A percentile compares a stretch with the other conserved stretches of the same genome.
phyloP scores from a whole-genome alignment of 2,113 vertebrate species.

The Podiceps cristatus region DNA sequence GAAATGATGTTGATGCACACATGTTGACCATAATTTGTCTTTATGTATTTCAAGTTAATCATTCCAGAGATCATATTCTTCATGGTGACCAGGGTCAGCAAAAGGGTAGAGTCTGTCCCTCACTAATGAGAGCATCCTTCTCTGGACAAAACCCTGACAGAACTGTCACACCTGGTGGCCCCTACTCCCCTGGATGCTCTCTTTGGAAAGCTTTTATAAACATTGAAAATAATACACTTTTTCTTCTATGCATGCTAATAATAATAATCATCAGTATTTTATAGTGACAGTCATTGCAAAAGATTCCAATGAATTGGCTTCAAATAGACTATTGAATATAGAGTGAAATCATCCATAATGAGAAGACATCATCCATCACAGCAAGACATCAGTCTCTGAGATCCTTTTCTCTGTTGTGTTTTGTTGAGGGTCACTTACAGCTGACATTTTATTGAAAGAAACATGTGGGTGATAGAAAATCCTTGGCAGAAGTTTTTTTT shows the following conservation, averaged over 20 bases:
- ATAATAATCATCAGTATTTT: background rate
- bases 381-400: background rate
- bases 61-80: background rate
- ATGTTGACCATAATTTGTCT: background rate
- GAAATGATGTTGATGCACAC: background rate
- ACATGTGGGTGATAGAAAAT: background rate
- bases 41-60: background rate
- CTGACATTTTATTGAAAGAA: background rate
- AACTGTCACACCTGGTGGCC: rapidly evolving
- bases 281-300: background rate
- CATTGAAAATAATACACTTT: background rate
- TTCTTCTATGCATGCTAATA: background rate
- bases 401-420: background rate
- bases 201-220: background rate
- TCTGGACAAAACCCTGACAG: background rate
- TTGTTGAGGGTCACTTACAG: background rate
- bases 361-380: background rate
- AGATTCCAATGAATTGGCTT: background rate
- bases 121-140: background rate
- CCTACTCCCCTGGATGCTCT: background rate
- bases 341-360: background rate
- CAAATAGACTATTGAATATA: background rate
- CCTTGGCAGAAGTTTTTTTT: background rate
- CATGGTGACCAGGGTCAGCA: background rate
- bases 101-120: background rate